Evolutionary conservation across 2,797 vertebrate species (phyloP).

Genomic region (Glyptemys insculpta): DNA sequence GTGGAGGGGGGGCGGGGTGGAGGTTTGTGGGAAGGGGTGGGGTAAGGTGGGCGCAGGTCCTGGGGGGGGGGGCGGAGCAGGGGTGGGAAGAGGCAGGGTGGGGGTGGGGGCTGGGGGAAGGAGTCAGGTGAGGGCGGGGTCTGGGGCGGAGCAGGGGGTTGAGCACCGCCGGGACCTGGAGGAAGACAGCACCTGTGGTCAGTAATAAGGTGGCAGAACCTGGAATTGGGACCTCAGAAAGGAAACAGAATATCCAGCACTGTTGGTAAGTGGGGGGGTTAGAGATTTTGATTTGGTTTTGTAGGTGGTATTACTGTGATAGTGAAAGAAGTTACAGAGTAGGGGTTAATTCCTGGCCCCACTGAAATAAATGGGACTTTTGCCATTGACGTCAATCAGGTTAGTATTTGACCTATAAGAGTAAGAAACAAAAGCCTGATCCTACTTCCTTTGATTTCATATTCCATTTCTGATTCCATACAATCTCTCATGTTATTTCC

Average conservation of each 20-base stretch:
- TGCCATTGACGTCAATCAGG: neutral
- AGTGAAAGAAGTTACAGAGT: neutral
- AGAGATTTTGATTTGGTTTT: neutral
- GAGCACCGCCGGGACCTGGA: no score
- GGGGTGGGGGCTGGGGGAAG: no score
- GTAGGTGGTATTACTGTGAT: accelerated
- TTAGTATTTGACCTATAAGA: neutral
- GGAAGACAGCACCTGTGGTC: no score
- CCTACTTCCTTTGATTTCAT: neutral
- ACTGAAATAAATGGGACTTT: accelerated
- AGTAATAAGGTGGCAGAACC: neutral
- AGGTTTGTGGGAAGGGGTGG: no score
- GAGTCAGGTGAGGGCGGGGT: no score
- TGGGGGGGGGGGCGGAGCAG: no score
- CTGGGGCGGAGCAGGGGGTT: no score
- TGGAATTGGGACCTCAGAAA: neutral
- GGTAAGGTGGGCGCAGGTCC: no score
- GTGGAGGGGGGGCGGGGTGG: no score
- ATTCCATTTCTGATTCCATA: neutral
- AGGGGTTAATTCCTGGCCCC: neutral
- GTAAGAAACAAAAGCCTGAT: neutral
- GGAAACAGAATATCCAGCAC: neutral
- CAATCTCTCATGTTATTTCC: neutral
- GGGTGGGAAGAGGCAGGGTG: no score
- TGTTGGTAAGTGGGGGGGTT: accelerated